These are phyloP conservation scores for Phengaris alcon DNA, from an alignment of 2,888 invertebrate genomes.

Conservation along the genomic window DNA sequence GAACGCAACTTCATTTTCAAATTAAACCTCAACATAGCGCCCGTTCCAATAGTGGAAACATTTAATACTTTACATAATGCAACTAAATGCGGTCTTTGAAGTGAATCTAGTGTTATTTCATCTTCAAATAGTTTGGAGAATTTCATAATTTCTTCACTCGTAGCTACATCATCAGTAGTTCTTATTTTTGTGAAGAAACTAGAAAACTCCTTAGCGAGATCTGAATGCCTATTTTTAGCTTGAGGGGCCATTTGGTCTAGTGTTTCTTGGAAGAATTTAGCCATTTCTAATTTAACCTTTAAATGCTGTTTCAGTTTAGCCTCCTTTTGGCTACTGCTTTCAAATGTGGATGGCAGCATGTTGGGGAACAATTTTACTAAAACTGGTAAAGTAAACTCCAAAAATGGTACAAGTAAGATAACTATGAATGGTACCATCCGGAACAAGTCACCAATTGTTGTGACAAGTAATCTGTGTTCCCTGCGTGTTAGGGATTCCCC, in stretches of 20 bases:
- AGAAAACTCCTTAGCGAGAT: conserved; percentile 93
- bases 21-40: conserved; percentile 94
- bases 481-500: conserved; percentile 91
- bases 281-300: conserved; percentile 97
- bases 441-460: conserved; percentile 96
- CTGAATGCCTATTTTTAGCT: conserved; percentile 87
- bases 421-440: conserved; percentile 98
- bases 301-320: conserved; percentile 93
- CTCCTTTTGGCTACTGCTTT: conserved; percentile 90
- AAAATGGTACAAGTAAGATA: conserved; percentile 97
- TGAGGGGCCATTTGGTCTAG: conserved; percentile 96
- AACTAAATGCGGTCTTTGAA: conserved; percentile 91
- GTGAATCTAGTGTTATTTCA: conserved; percentile 97
- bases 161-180: conserved; percentile 88
- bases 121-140: conserved; percentile 98
- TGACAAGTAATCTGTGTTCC: conserved; percentile 92
- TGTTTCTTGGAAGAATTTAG: conserved; percentile 98
- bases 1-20: conserved; percentile 95
- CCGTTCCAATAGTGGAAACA: conserved; percentile 91
- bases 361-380: conserved; percentile 97
- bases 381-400: conserved; percentile 96
- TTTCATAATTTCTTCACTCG: conserved; percentile 95
- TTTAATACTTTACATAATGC: conserved; percentile 96
- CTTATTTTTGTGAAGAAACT: conserved; percentile 93
- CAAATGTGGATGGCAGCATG: conserved; percentile 98